Conservation (phyloP, 2,888 invertebrate species). For the Mythimna impura region DNA sequence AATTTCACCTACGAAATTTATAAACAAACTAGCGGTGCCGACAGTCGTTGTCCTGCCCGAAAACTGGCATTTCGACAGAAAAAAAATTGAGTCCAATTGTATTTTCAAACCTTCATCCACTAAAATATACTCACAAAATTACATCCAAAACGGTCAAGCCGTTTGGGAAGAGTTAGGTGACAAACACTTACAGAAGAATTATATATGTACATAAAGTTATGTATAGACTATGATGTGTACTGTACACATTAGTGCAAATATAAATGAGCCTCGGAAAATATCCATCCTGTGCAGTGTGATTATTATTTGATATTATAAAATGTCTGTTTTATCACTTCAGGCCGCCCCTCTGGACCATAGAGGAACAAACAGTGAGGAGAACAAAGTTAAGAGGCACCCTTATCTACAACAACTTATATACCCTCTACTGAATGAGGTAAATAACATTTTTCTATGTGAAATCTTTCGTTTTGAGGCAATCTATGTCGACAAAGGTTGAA, state of each 20-base stretch:
- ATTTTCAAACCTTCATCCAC: no score
- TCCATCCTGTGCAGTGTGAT: neutral
- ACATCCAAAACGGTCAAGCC: no score
- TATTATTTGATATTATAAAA: conserved; percentile 2
- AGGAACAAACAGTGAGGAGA: conserved; percentile 86
- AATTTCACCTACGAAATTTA: no score
- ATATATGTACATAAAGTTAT: no score
- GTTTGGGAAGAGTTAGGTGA: no score
- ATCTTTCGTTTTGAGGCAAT: neutral
- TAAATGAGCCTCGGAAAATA: neutral
- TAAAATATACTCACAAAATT: no score
- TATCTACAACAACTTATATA: conserved; percentile 89
- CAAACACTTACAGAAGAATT: no score
- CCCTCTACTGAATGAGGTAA: conserved; percentile 87
- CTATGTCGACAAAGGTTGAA: neutral
- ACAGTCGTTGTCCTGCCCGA: no score
- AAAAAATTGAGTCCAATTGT: no score
- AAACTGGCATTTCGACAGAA: no score
- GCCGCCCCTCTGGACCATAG: conserved; percentile 88
- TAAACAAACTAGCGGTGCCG: no score
- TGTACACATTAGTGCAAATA: neutral
- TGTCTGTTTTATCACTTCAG: conserved; percentile 70
- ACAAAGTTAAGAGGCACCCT: conserved; percentile 86
- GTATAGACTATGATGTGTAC: neutral
- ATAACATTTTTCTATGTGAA: neutral